These are phyloP conservation scores for Heliconius himera DNA, from an alignment of 1,140 invertebrate species.

Conservation along the genomic window DNA sequence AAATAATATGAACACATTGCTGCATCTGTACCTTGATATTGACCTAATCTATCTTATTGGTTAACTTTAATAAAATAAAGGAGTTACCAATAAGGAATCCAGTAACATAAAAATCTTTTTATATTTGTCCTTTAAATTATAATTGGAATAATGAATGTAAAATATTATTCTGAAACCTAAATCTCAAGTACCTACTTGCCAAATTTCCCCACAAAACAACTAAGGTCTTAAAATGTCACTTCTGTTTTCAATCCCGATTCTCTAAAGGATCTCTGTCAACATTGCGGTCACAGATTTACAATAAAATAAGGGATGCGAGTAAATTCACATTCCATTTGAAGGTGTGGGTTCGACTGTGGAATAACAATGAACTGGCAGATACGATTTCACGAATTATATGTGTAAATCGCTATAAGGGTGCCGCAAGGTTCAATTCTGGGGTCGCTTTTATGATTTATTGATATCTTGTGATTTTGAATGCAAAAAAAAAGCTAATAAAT, in stretches of 20 bases:
- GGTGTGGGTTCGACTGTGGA: slow-evolving; percentile 49
- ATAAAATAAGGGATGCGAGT: slow-evolving; percentile 54
- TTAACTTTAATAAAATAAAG: not conserved
- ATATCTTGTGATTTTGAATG: not conserved
- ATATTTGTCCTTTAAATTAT: not conserved
- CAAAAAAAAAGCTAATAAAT: not conserved
- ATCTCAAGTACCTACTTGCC: not conserved
- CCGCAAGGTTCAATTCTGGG: slow-evolving; percentile 28
- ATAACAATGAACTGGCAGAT: slow-evolving; percentile 51
- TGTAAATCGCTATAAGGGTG: slow-evolving; percentile 30
- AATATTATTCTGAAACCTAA: not conserved
- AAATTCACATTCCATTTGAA: slow-evolving; percentile 56
- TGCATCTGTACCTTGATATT: not conserved
- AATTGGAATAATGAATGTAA: not conserved
- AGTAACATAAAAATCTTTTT: not conserved
- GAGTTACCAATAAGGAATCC: not conserved
- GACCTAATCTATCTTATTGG: not conserved
- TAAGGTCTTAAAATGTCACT: slow-evolving; percentile 27
- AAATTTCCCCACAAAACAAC: slow-evolving; percentile 20
- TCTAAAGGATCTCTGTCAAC: slow-evolving; percentile 41
- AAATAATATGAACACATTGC: not conserved
- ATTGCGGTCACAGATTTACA: slow-evolving; percentile 60
- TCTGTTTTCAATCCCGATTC: slow-evolving; percentile 38
- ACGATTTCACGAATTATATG: slow-evolving; percentile 36
- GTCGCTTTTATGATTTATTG: slow-evolving; percentile 3